Evolutionary conservation across 1,140 invertebrate genomes (phyloP).

Genomic region (Pseudomyrmex flavicornis): DNA sequence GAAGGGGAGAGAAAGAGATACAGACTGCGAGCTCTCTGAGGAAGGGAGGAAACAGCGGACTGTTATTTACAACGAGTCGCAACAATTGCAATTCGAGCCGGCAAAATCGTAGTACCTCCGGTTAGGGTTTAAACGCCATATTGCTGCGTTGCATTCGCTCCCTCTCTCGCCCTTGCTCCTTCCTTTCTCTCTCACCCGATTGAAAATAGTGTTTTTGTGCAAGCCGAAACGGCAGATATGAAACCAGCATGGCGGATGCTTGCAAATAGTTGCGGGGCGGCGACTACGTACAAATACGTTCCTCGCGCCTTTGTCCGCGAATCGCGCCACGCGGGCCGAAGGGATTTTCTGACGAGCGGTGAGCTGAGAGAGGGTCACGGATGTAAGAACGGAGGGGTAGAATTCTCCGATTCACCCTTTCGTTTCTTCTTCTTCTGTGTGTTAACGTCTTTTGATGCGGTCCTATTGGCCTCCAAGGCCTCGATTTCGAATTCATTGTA

Average conservation of each 20-base stretch:
- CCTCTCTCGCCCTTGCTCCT: no score
- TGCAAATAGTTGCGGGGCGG: slow-evolving; percentile 85
- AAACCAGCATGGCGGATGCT: slow-evolving; percentile 85
- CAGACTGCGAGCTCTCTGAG: background rate
- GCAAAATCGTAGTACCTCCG: slow-evolving; percentile 22
- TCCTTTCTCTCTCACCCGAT: slow-evolving; percentile 35
- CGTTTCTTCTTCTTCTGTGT: background rate
- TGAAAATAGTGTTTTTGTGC: slow-evolving; percentile 82
- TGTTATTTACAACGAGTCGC: slow-evolving; percentile 82
- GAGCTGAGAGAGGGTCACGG: slow-evolving; percentile 49
- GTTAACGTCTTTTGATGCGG: slow-evolving; percentile 8
- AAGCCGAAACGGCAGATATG: slow-evolving; percentile 82
- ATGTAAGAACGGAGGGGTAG: slow-evolving; percentile 23
- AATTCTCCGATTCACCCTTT: slow-evolving; percentile 38
- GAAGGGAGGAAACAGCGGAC: slow-evolving; percentile 45
- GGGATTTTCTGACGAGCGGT: slow-evolving; percentile 70
- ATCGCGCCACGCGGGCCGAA: slow-evolving; percentile 67
- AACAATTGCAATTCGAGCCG: slow-evolving; percentile 78
- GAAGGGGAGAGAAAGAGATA: background rate
- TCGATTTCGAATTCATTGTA: slow-evolving; percentile 21
- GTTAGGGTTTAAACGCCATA: slow-evolving; percentile 73
- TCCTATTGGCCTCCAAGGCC: background rate
- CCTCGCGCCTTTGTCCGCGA: slow-evolving; percentile 76
- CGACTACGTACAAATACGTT: slow-evolving; percentile 72
- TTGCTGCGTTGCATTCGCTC: slow-evolving; percentile 62